These are phyloP conservation scores for Agapornis canus DNA, from an alignment of 2,797 vertebrate genomes.

Conservation along the genomic window DNA sequence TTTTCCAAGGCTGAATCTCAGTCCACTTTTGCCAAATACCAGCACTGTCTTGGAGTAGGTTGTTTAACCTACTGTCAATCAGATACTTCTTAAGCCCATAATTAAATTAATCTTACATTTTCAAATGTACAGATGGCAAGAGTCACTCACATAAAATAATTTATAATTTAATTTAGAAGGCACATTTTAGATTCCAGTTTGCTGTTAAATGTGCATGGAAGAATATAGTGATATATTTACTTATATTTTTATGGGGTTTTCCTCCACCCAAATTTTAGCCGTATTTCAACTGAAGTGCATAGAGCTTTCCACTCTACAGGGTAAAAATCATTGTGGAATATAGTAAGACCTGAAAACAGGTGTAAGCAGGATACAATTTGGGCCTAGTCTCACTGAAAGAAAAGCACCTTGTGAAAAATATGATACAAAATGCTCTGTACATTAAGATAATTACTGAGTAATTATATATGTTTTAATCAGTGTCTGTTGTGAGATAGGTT, in stretches of 20 bases:
- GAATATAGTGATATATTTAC: background rate
- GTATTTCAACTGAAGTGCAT: background rate
- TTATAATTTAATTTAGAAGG: background rate
- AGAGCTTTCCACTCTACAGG: background rate
- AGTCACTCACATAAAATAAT: background rate
- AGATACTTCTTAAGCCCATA: background rate
- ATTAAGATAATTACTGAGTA: background rate
- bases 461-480: background rate
- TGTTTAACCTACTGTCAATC: background rate
- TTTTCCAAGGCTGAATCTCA: slow-evolving; percentile 22
- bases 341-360: background rate
- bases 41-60: background rate
- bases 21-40: background rate
- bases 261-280: background rate
- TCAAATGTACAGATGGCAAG: background rate
- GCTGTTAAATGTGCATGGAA: background rate
- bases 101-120: background rate
- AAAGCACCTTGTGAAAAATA: background rate
- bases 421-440: background rate
- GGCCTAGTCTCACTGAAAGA: background rate
- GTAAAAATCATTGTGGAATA: background rate
- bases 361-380: background rate
- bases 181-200: background rate
- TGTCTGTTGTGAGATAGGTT: background rate
- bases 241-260: background rate